phyloP scores from a whole-genome alignment of 2,113 vertebrate species.

The Micromys minutus region DNA sequence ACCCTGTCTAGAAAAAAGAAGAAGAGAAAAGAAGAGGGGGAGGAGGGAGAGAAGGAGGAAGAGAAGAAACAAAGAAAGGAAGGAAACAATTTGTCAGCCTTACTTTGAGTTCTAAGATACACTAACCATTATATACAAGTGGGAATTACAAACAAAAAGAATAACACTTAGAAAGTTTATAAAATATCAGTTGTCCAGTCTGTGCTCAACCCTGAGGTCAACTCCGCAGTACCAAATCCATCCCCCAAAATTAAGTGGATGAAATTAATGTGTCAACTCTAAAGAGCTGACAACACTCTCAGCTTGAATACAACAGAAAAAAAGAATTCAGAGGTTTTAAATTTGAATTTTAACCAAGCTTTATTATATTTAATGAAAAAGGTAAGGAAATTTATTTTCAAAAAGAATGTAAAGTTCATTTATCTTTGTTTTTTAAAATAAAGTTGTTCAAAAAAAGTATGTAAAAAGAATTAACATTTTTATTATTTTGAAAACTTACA shows the following conservation, averaged over 20 bases:
- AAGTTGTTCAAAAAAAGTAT: too few relatives aligned
- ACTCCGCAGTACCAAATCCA: neutral
- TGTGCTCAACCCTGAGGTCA: neutral
- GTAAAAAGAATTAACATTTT: neutral
- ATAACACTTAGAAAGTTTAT: conserved; percentile 12
- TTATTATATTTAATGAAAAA: conserved; percentile 13
- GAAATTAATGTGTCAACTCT: neutral
- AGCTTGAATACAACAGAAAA: neutral
- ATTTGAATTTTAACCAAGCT: neutral
- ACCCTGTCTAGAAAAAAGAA: too few relatives aligned
- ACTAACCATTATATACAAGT: neutral
- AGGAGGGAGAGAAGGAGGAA: too few relatives aligned
- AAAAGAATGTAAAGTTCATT: neutral
- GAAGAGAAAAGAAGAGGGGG: neutral
- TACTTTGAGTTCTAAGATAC: neutral
- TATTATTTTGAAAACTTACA: conserved; percentile 26
- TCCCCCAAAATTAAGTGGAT: neutral
- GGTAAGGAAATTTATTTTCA: conserved; percentile 26
- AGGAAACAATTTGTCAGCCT: neutral
- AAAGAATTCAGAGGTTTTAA: neutral
- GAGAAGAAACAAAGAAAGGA: neutral
- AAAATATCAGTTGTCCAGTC: neutral
- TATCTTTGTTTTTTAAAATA: too few relatives aligned
- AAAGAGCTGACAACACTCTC: neutral
- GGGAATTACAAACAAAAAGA: conserved; percentile 27